Conservation (phyloP, 2,113 vertebrate genomes). For the Ondatra zibethicus region DNA sequence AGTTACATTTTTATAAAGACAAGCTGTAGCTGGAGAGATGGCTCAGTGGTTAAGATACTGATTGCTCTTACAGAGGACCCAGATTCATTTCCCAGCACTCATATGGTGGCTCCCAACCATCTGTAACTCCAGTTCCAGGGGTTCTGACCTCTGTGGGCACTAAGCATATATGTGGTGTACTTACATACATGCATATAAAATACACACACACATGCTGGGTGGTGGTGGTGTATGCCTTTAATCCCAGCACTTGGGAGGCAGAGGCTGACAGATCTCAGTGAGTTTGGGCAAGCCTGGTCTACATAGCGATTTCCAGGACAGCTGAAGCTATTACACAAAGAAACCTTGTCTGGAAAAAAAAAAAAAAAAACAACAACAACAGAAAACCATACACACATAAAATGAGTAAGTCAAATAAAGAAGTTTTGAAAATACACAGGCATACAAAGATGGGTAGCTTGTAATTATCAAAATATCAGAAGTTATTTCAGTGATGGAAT, state of each 20-base stretch:
- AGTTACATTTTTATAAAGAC: constrained; percentile 36
- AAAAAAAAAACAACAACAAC: too few species aligned
- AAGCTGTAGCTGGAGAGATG: not conserved
- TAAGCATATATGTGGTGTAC: not conserved
- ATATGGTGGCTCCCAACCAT: not conserved
- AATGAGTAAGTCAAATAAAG: not conserved
- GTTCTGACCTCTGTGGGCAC: not conserved
- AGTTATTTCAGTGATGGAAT: constrained; percentile 33
- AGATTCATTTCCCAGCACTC: not conserved
- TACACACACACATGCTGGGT: not conserved
- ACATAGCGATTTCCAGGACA: too few species aligned
- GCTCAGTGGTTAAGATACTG: not conserved
- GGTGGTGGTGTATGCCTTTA: too few species aligned
- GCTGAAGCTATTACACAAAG: too few species aligned
- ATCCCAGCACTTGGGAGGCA: too few species aligned
- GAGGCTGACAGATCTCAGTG: too few species aligned
- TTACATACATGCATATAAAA: not conserved
- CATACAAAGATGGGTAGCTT: constrained; percentile 23
- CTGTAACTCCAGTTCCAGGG: not conserved
- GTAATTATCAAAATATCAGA: not conserved
- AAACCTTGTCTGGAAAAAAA: too few species aligned
- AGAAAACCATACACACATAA: not conserved
- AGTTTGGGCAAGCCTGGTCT: too few species aligned
- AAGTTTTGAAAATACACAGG: not conserved
- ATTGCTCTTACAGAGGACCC: not conserved